Evolutionary conservation across 1,140 invertebrate species (phyloP).

Genomic region (Armadillidium nasatum): DNA sequence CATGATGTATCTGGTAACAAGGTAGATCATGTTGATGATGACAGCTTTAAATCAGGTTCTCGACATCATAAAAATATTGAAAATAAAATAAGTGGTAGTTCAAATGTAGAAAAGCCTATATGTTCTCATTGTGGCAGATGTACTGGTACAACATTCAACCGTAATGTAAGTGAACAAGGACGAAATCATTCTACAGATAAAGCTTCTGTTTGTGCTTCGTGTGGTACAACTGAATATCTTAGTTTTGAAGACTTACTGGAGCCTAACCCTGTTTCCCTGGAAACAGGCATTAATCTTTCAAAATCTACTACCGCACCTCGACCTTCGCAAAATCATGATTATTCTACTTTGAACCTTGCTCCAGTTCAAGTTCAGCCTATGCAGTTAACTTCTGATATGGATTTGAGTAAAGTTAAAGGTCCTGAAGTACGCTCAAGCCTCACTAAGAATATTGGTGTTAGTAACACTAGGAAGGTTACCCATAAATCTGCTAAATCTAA

Average conservation of each 20-base stretch:
- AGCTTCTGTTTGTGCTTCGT: constrained; percentile 45
- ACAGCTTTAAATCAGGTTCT: no score
- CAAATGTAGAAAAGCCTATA: background rate
- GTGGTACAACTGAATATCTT: constrained; percentile 30
- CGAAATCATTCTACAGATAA: constrained; percentile 45
- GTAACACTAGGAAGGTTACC: background rate
- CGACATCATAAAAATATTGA: no score
- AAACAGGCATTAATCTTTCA: background rate
- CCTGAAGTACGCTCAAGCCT: background rate
- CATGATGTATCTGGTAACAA: background rate
- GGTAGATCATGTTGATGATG: background rate
- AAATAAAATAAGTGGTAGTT: background rate
- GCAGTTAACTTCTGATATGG: background rate
- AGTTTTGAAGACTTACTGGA: background rate
- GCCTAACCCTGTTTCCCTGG: background rate
- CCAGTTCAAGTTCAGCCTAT: background rate
- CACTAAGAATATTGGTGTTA: background rate
- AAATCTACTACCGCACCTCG: background rate
- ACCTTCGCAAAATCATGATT: background rate
- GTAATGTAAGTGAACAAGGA: constrained; percentile 24
- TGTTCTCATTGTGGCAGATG: background rate
- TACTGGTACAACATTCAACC: background rate
- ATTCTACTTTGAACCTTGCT: background rate
- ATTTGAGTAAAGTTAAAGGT: no score
- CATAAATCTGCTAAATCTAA: background rate